Percentiles rank a stretch among this genome's conserved stretches.
phyloP scores from a whole-genome alignment of 2,888 invertebrate species.

The Cerastis rubricosa region DNA sequence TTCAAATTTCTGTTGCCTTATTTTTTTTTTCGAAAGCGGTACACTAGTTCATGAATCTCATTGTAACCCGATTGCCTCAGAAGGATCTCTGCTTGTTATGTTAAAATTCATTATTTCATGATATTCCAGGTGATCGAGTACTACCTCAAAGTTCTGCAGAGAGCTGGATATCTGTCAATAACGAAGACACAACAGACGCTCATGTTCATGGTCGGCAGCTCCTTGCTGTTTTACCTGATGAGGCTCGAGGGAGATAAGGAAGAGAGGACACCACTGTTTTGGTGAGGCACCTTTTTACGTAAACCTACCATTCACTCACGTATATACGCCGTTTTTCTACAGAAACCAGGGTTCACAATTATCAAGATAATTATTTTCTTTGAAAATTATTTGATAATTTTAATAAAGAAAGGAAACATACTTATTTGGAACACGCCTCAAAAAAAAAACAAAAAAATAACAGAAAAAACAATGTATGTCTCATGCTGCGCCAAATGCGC shows the following conservation, averaged over 20 bases:
- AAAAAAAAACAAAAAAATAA: too few relatives aligned
- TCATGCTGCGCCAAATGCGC: too few relatives aligned
- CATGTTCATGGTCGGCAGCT: constrained; percentile 87
- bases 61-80: neutral
- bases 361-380: too few relatives aligned
- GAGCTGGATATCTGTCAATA: constrained; percentile 80
- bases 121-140: constrained; percentile 84
- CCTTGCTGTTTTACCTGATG: constrained; percentile 88
- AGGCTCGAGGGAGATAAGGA: constrained; percentile 86
- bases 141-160: constrained; percentile 79
- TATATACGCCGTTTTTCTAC: too few relatives aligned
- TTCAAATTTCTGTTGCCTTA: neutral
- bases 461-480: too few relatives aligned
- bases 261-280: constrained; percentile 83
- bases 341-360: too few relatives aligned
- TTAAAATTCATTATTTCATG: neutral
- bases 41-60: neutral
- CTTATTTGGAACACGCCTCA: too few relatives aligned
- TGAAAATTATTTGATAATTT: too few relatives aligned
- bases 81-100: neutral
- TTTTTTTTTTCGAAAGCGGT: neutral
- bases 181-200: constrained; percentile 83
- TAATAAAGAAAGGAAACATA: too few relatives aligned
- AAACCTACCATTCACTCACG: too few relatives aligned
- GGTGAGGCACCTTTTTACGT: constrained; percentile 73